Evolutionary conservation across 2,888 invertebrate species (phyloP).

Genomic region (Rutpela maculata): DNA sequence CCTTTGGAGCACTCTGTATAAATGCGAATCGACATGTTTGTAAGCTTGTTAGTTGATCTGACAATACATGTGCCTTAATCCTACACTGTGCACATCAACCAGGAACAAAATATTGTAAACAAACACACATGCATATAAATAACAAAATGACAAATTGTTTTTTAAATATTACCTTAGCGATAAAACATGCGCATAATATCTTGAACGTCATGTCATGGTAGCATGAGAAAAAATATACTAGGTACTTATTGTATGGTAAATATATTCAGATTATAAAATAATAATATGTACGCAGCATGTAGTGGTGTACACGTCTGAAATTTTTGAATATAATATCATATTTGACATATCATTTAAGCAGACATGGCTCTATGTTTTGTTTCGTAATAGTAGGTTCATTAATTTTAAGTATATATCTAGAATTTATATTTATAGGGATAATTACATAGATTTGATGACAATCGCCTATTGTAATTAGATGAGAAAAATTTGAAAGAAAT

Average conservation of each 20-base stretch:
- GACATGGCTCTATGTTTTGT: not conserved
- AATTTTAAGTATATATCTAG: not conserved
- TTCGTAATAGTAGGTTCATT: not conserved
- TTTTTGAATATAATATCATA: slow-evolving; percentile 19
- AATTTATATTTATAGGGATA: too few relatives aligned
- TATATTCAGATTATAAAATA: slow-evolving; percentile 7
- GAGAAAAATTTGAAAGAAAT: too few relatives aligned
- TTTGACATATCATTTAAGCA: slow-evolving; percentile 19
- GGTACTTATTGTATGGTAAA: slow-evolving; percentile 23
- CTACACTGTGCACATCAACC: not conserved
- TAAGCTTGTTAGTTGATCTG: too few relatives aligned
- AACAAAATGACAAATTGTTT: slow-evolving; percentile 37
- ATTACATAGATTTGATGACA: too few relatives aligned
- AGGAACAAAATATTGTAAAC: not conserved
- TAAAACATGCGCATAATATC: slow-evolving; percentile 12
- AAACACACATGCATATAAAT: slow-evolving; percentile 9
- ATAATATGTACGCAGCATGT: slow-evolving; percentile 24
- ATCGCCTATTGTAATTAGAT: too few relatives aligned
- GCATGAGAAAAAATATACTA: slow-evolving; percentile 30
- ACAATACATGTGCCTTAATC: not conserved
- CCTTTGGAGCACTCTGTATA: too few relatives aligned
- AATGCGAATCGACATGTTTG: too few relatives aligned
- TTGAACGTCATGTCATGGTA: not conserved
- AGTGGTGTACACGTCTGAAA: slow-evolving; percentile 4
- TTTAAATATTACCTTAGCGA: slow-evolving; percentile 19